These are phyloP conservation scores for Seriola dumerili DNA, from an alignment of 2,113 vertebrate genomes.

Conservation along the genomic window DNA sequence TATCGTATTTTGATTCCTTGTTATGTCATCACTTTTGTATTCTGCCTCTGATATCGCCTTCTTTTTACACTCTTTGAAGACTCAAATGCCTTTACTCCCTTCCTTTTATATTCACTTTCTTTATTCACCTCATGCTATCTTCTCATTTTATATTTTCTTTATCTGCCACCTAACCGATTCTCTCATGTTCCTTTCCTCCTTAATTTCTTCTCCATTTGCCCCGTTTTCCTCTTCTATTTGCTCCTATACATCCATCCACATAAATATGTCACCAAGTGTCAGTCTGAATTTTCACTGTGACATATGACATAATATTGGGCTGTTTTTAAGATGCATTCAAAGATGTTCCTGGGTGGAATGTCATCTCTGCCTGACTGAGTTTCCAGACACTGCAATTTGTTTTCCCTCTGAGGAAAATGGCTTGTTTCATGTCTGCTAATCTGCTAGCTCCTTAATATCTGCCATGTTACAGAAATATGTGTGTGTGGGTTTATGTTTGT, in stretches of 20 bases:
- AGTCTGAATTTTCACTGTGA: neutral
- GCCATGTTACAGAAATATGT: conserved; percentile 39
- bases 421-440: conserved; percentile 69
- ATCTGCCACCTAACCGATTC: neutral
- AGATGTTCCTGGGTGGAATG: conserved; percentile 1
- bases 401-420: conserved; percentile 33
- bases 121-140: neutral
- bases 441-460: conserved; percentile 55
- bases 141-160: neutral
- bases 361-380: conserved; percentile 31
- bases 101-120: neutral
- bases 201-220: neutral
- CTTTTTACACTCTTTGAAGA: neutral
- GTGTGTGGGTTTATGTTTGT: conserved; percentile 20
- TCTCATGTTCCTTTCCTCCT: neutral
- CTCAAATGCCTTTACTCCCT: neutral
- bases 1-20: fast-evolving
- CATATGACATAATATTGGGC: conserved; percentile 8
- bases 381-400: conserved; percentile 34
- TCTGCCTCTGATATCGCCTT: neutral
- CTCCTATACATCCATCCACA: neutral
- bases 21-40: conserved; percentile 5
- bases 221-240: neutral
- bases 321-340: conserved; percentile 12
- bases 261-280: neutral